These are phyloP conservation scores for Gnatocerus cornutus DNA, from an alignment of 2,888 invertebrate species.

Conservation along the genomic window DNA sequence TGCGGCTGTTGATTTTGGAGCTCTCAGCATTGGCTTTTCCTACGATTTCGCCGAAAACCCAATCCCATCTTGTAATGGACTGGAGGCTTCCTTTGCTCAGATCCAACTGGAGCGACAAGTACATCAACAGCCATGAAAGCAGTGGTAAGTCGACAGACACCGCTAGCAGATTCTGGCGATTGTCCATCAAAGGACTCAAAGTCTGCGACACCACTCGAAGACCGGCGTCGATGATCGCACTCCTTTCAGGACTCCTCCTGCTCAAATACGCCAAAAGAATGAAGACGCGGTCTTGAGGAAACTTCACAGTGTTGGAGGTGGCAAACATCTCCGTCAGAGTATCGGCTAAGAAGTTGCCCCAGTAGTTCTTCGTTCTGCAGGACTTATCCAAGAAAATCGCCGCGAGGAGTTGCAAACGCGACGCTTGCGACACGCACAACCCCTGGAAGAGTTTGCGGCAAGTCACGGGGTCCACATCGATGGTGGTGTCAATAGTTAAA, in stretches of 20 bases:
- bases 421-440: slow-evolving; percentile 84
- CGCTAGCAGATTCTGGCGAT: slow-evolving; percentile 70
- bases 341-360: slow-evolving; percentile 92
- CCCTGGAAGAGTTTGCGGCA: slow-evolving; percentile 82
- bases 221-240: slow-evolving; percentile 78
- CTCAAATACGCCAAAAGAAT: slow-evolving; percentile 90
- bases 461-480: slow-evolving; percentile 67
- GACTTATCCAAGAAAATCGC: slow-evolving; percentile 83
- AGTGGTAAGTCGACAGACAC: slow-evolving; percentile 78
- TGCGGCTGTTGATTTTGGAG: slow-evolving; percentile 72
- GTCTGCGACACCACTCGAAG: slow-evolving; percentile 76
- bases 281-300: slow-evolving; percentile 92
- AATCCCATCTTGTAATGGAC: slow-evolving; percentile 84
- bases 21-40: slow-evolving; percentile 72
- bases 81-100: slow-evolving; percentile 58
- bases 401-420: slow-evolving; percentile 84
- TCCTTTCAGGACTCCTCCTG: slow-evolving; percentile 82
- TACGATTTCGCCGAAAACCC: slow-evolving; percentile 86
- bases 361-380: slow-evolving; percentile 75
- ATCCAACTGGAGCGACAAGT: slow-evolving; percentile 83
- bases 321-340: slow-evolving; percentile 86
- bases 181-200: slow-evolving; percentile 71
- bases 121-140: slow-evolving; percentile 84
- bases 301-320: slow-evolving; percentile 83
- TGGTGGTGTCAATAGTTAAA: slow-evolving; percentile 70